Evolutionary conservation across 2,797 vertebrate genomes (phyloP).

Genomic region (Periparus ater): DNA sequence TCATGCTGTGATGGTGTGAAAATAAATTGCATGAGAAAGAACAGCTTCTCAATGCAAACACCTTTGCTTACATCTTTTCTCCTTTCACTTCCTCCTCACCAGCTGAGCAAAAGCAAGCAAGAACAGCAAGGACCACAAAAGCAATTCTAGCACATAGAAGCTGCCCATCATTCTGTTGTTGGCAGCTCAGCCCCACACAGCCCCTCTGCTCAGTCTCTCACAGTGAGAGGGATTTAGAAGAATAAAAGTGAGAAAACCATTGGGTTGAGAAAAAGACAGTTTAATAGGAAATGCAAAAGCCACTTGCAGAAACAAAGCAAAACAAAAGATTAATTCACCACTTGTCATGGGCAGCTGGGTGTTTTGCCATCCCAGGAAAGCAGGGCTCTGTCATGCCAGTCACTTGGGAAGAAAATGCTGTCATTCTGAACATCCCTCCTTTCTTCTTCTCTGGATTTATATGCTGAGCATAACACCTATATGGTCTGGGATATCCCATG

Average conservation of each 20-base stretch:
- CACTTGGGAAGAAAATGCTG: neutral
- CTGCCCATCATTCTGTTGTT: neutral
- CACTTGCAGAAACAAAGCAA: neutral
- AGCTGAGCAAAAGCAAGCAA: neutral
- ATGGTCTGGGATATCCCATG: neutral
- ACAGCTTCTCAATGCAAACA: neutral
- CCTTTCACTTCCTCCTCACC: conserved; percentile 7
- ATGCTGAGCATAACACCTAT: neutral
- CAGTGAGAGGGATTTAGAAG: neutral
- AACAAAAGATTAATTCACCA: neutral
- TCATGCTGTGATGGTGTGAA: neutral
- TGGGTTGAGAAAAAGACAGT: neutral
- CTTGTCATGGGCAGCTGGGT: neutral
- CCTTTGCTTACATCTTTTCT: neutral
- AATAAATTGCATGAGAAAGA: neutral
- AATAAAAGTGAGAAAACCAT: neutral
- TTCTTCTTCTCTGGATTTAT: neutral
- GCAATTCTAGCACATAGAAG: neutral
- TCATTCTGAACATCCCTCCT: neutral
- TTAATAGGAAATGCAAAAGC: neutral
- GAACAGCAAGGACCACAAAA: neutral
- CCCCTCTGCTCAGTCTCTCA: neutral
- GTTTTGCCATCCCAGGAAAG: neutral
- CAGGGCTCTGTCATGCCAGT: neutral
- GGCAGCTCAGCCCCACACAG: neutral